Evolutionary conservation across 2,797 vertebrate genomes (phyloP), one percentile per base, ranked within the genome.

Genomic region (Falco cherrug): DNA sequence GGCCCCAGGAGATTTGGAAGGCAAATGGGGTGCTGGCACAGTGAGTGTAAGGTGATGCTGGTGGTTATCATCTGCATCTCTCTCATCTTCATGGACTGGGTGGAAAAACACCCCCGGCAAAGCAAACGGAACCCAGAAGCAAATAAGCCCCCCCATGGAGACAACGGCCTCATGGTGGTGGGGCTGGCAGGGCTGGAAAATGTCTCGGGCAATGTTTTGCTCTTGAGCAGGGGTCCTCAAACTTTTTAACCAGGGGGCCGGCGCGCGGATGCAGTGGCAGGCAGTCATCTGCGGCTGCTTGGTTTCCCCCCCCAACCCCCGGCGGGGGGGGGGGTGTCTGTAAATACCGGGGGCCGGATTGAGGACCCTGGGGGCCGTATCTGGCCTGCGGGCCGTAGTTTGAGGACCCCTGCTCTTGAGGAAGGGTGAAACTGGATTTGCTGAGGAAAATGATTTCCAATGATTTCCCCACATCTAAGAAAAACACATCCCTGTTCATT

Each of bases 161-260:
- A 67, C 41, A 25, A 6, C 0, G 1, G 9, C 24, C 43, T 39
- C 0, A 0, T 5, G 64, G 47, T 24, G 31, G 20, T 50, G 0
- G 69, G 74, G 75, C 50, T 71, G 78, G 10, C 41, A 41, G 92
- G 51, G 70, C 39, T 57, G 64, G 78, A 79, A 51, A 60, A 28
- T 9, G n/a, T 61, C 73, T 68, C 5, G 3, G 33, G 79, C 6
- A 4, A 4, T 3, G 35, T 11, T 67, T 68, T 25, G 9, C 37
- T 37, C 37, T 37, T 37, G 37, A 37, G 37, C 37, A 37, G 37
- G 37, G 37, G 37, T 37, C 37, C 37, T 37, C 37, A 37, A 37
- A 37, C 37, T 37, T 37, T 37, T 37, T 37, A 37, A 37, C 37
- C 37, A 37, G 37, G 37, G 37, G 37, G 37, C 37, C 10, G 37